Percentiles rank a stretch among this genome's conserved stretches.
Evolutionary conservation across 2,797 vertebrate species (phyloP).

Genomic region (Chaetodon trifasciatus): DNA sequence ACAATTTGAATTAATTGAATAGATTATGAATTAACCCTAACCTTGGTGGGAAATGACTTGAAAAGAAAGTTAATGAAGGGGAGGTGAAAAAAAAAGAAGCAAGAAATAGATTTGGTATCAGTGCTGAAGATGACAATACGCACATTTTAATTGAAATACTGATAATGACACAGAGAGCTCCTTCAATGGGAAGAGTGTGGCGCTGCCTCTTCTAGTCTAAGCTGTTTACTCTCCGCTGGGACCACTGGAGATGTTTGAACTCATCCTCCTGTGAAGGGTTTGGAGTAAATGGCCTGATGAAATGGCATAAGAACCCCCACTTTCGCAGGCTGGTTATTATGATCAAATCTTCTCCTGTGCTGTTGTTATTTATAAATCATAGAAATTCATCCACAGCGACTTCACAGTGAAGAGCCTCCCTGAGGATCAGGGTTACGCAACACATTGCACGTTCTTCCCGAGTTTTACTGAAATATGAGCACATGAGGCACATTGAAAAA

Average conservation of each 20-base stretch:
- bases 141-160: conserved; percentile 47
- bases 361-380: conserved; percentile 46
- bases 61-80: conserved; percentile 57
- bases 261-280: conserved; percentile 42
- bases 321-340: conserved; percentile 34
- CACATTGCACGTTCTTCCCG: neutral
- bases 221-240: conserved; percentile 37
- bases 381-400: conserved; percentile 35
- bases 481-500: neutral
- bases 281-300: conserved; percentile 37
- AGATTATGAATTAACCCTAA: conserved; percentile 52
- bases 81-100: neutral
- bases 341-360: conserved; percentile 25
- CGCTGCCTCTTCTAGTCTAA: conserved; percentile 20
- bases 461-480: conserved; percentile 20
- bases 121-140: conserved; percentile 39
- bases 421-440: conserved; percentile 27
- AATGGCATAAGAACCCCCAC: conserved; percentile 24
- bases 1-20: conserved; percentile 55
- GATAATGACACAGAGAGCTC: conserved; percentile 25
- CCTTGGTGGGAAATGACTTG: conserved; percentile 42
- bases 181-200: conserved; percentile 17
- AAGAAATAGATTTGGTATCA: conserved; percentile 38
- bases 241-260: conserved; percentile 41
- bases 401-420: conserved; percentile 24